Evolutionary conservation across 2,888 invertebrate genomes (phyloP), one percentile per base, ranked within the genome.

Genomic region (Lampropteryx suffumata): DNA sequence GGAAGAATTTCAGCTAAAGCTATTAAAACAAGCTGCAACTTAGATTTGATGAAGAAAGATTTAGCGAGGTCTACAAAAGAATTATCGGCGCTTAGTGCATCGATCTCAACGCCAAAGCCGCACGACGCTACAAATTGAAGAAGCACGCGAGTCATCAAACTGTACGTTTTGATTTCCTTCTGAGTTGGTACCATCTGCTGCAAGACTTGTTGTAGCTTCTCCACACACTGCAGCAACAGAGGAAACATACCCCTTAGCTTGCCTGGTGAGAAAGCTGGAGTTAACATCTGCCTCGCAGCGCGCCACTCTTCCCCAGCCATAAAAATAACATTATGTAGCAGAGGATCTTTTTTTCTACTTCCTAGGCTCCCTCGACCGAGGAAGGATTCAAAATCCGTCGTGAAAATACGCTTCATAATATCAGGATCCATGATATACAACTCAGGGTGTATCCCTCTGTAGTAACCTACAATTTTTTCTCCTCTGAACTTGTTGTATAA

Each of bases 231-330:
- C 12, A 62, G 57, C 10, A 79, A 64, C 12, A 79, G 53, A 1
- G 77, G 77, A 13, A 74, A 78, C 78, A 79, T 78, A 3, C 65
- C 69, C 29, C 61, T 68, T 1, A 76, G 56, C 56, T 73, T 79
- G 5, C 70, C 69, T 37, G 65, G 65, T 1, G 75, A 68, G 41
- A 79, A 76, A 1, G 72, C 71, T 1, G 76, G 69, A 53, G 65
- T 56, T 8, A 65, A 36, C 2, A 56, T 55, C 12, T 62, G 60
- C n/a, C 64, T 55, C 21, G 65, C 36, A 3, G 55, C 32, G 1
- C 62, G 50, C 65, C 68, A 69, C 11, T 59, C 40, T 11, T 64
- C 75, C 3, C 76, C 74, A 11, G 67, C 69, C n/a, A 64, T 67
- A 41, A 73, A 69, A 24, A 77, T 71, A 4, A 79, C 30, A 52